phyloP scores from a whole-genome alignment of 2,113 vertebrate species.

The Macaca mulatta region DNA sequence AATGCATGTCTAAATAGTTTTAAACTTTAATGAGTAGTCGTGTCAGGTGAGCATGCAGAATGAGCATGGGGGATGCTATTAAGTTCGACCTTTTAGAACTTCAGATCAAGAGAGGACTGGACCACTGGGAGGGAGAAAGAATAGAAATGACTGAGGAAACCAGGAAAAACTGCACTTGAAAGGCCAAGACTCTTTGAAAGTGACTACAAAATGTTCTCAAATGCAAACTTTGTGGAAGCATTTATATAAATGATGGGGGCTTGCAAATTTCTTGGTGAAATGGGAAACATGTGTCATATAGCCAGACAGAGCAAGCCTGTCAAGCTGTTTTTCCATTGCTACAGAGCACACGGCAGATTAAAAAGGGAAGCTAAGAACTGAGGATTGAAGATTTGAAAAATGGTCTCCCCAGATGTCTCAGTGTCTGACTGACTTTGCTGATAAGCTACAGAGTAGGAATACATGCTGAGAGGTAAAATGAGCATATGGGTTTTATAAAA shows the following conservation, averaged over 20 bases:
- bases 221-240: not conserved
- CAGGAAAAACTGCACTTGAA: slow-evolving; percentile 1
- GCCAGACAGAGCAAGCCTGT: not conserved
- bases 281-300: not conserved
- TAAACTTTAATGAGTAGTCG: not conserved
- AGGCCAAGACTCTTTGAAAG: not conserved
- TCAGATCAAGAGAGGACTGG: not conserved
- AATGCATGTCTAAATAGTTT: not conserved
- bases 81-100: slow-evolving; percentile 47
- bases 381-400: not conserved
- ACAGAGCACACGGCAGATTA: slow-evolving; percentile 13
- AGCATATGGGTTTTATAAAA: not conserved
- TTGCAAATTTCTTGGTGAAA: slow-evolving; percentile 44
- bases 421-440: not conserved
- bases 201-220: slow-evolving; percentile 22
- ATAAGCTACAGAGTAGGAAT: not conserved
- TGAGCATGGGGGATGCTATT: not conserved
- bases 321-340: not conserved
- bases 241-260: slow-evolving; percentile 34
- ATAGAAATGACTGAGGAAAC: not conserved
- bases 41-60: slow-evolving; percentile 7
- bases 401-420: not conserved
- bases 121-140: not conserved
- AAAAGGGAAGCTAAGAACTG: slow-evolving; percentile 31
- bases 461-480: not conserved